Base-by-base conservation (phyloP, 2,888 invertebrate genomes). In the Aspidiotus destructor region DNA sequence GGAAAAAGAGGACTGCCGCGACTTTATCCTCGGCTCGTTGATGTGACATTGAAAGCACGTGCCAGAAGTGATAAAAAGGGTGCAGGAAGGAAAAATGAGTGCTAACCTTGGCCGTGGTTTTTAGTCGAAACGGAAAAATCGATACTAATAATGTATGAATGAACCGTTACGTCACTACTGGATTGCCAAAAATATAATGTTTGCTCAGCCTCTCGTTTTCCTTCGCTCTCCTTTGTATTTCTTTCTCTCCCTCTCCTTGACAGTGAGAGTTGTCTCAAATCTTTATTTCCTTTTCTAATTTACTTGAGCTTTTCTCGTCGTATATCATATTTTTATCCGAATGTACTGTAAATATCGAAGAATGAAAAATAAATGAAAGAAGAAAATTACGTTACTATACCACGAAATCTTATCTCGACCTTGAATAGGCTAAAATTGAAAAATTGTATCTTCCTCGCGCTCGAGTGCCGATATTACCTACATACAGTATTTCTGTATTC, bases 11-110 rank as follows among this genome's bases (percentile, higher is more conserved):
- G 6, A 48, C 48, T 48, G 28, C 28, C 28, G 28, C 28, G 28
- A 28, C 28, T 28, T 28, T 52, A 57, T 17, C 15, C 16, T 57
- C 16, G 57, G 28, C 28, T 28, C 28, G 28, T 1, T 41, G 55
- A 54, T 63, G 58, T 67, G 67, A 67, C 67, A 67, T 67, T 67
- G 67, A 60, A 67, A 67, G 67, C 67, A 67, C 67, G 67, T 67
- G 67, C 67, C 67, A 67, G 41, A 48, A 48, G 44, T 42, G 67
- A 67, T 67, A 67, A 57, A 65, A 57, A 41, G 41, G 57, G 52
- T 57, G 55, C 42, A 57, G 65, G 55, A 48, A 63, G 28, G 28
- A 40, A 54, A 67, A 63, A 67, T 60, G 67, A 60, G 58, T 67
- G 60, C 58, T 16, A 60, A 44, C 67, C 67, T 67, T 67, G 67